phyloP scores from a whole-genome alignment of 1,140 invertebrate species.

The Drosophila orena region DNA sequence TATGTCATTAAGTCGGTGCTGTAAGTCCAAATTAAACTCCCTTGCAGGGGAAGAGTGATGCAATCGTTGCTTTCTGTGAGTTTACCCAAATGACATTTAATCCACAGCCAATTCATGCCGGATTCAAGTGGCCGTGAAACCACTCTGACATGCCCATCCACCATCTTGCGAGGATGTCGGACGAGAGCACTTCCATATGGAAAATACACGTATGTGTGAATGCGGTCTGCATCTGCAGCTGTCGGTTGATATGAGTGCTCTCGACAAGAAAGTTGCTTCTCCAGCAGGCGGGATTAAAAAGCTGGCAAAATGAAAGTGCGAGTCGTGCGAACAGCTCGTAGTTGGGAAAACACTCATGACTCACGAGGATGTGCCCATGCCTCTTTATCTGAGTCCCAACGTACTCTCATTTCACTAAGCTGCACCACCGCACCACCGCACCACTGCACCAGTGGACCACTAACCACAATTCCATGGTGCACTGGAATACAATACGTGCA shows the following conservation, averaged over 20 bases:
- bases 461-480: constrained; percentile 58
- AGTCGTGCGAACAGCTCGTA: constrained; percentile 22
- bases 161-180: constrained; percentile 36
- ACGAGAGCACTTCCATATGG: constrained; percentile 20
- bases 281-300: constrained; percentile 55
- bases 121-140: constrained; percentile 46
- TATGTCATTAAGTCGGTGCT: constrained; percentile 52
- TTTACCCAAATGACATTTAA: constrained; percentile 49
- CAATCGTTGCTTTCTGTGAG: constrained; percentile 44
- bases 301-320: constrained; percentile 71
- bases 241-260: constrained; percentile 42
- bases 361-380: constrained; percentile 26
- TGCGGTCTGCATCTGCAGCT: constrained; percentile 46
- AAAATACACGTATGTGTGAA: constrained; percentile 33
- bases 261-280: constrained; percentile 68
- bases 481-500: constrained; percentile 42
- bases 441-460: constrained; percentile 25
- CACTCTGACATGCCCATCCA: constrained; percentile 31
- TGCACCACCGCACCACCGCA: constrained; percentile 13
- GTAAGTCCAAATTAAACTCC: constrained; percentile 64
- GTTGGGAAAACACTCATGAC: constrained; percentile 21
- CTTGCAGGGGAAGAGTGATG: constrained; percentile 52
- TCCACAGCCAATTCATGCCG: constrained; percentile 35
- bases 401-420: constrained; percentile 56
- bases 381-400: neutral